A percentile compares a stretch with the other conserved stretches of the same genome.
These are phyloP conservation scores for Allolobophora icterica DNA, from an alignment of 2,888 invertebrate genomes.

Conservation along the genomic window DNA sequence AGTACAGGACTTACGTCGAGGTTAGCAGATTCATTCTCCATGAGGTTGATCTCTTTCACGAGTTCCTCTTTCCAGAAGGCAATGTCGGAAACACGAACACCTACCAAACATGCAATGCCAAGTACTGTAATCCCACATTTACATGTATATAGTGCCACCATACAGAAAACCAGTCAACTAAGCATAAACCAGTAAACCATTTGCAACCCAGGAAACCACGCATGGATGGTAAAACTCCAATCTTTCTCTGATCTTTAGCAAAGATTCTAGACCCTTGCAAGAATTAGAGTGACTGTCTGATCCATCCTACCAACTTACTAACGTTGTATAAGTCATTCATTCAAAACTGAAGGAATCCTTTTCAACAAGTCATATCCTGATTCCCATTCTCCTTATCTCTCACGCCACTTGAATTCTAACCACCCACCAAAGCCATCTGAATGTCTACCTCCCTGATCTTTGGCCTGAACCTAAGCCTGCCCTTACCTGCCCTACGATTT, in stretches of 20 bases:
- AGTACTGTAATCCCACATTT: neutral
- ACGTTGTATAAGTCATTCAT: neutral
- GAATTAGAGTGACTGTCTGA: neutral
- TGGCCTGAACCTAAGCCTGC: neutral
- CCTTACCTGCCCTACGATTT: neutral
- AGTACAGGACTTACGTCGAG: conserved; percentile 70
- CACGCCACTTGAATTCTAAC: neutral
- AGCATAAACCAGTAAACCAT: neutral
- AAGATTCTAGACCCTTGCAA: neutral
- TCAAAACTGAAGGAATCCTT: neutral
- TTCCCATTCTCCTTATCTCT: neutral
- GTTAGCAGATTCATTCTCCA: conserved; percentile 81
- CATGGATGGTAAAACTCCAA: neutral
- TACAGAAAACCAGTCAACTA: neutral
- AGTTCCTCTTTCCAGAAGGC: conserved; percentile 91
- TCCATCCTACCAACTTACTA: neutral
- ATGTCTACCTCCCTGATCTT: neutral
- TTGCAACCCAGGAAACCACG: neutral
- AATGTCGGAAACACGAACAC: conserved; percentile 84
- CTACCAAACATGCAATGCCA: conserved; percentile 48
- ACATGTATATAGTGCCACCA: neutral
- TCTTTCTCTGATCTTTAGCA: neutral
- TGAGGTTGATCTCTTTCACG: conserved; percentile 79
- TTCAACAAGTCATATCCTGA: neutral
- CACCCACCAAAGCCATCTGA: neutral